These are phyloP conservation scores for Hypselothyrea guttata DNA, from an alignment of 2,888 invertebrate genomes.

Conservation along the genomic window DNA sequence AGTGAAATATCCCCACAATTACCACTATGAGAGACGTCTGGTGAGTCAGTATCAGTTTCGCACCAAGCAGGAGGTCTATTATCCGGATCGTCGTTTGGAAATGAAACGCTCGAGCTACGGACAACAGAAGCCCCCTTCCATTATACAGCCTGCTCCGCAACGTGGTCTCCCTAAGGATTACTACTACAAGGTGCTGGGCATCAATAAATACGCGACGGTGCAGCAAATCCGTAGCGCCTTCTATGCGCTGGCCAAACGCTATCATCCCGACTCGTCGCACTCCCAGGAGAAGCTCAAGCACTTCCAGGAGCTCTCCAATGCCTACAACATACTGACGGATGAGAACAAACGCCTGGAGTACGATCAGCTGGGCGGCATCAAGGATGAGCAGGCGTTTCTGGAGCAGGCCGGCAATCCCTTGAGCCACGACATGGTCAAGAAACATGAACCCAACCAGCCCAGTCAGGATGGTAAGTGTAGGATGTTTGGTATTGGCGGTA, in stretches of 20 bases:
- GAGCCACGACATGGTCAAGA: conserved; percentile 36
- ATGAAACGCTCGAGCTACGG: conserved; percentile 41
- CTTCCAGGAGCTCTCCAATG: conserved; percentile 96
- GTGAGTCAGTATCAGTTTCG: conserved; percentile 72
- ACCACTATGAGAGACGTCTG: conserved; percentile 39
- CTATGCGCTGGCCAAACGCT: conserved; percentile 80
- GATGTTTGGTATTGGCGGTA: no score
- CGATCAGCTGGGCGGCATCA: conserved; percentile 73
- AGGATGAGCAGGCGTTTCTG: conserved; percentile 67
- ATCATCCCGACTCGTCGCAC: conserved; percentile 78
- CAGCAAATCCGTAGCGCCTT: conserved; percentile 80
- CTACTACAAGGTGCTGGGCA: conserved; percentile 79
- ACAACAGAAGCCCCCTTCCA: conserved; percentile 1
- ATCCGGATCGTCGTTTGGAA: conserved; percentile 74
- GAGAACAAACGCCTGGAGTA: conserved; percentile 89
- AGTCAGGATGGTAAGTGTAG: no score
- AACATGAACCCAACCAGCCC: conserved; percentile 12
- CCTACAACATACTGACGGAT: conserved; percentile 95
- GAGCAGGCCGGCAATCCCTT: conserved; percentile 65
- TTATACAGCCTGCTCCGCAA: conserved; percentile 22
- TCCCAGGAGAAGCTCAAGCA: conserved; percentile 70
- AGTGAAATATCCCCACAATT: no score
- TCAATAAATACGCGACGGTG: conserved; percentile 61
- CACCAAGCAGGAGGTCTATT: conserved; percentile 60
- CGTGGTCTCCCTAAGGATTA: conserved; percentile 71